These are phyloP conservation scores for Bombus affinis DNA, from an alignment of 1,140 invertebrate genomes.

Conservation along the genomic window DNA sequence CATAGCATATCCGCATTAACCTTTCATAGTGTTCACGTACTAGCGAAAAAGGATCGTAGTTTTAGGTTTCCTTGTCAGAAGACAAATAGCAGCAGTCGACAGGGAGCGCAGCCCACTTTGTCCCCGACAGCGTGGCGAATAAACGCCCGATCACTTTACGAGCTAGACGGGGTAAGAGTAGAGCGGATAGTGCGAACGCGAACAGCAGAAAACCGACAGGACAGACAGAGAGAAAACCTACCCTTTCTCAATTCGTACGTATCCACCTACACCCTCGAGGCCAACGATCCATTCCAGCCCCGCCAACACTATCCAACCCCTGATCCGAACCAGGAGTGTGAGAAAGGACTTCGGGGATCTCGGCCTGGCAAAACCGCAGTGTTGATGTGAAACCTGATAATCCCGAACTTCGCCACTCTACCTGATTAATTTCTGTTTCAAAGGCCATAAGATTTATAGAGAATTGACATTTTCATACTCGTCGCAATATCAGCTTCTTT, in stretches of 20 bases:
- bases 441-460: conserved; percentile 46
- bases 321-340: conserved; percentile 31
- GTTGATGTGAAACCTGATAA: conserved; percentile 70
- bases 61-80: conserved; percentile 70
- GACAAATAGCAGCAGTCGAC: conserved; percentile 75
- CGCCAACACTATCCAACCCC: conserved; percentile 66
- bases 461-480: neutral
- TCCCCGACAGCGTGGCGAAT: conserved; percentile 70
- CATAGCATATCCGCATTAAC: conserved; percentile 61
- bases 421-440: conserved; percentile 69
- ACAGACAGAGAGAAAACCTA: conserved; percentile 52
- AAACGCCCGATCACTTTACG: conserved; percentile 75
- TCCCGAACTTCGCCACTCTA: conserved; percentile 61
- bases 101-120: conserved; percentile 75
- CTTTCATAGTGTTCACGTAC: conserved; percentile 66
- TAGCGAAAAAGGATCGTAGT: conserved; percentile 68
- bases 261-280: conserved; percentile 70
- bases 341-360: conserved; percentile 55
- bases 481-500: neutral
- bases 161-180: conserved; percentile 61
- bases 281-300: conserved; percentile 67
- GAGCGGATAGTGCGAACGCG: conserved; percentile 56
- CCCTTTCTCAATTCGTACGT: conserved; percentile 69
- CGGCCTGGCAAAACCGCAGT: conserved; percentile 60
- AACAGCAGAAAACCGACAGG: conserved; percentile 40